Evolutionary conservation across 2,113 vertebrate genomes (phyloP).

Genomic region (Muscicapa adusta): DNA sequence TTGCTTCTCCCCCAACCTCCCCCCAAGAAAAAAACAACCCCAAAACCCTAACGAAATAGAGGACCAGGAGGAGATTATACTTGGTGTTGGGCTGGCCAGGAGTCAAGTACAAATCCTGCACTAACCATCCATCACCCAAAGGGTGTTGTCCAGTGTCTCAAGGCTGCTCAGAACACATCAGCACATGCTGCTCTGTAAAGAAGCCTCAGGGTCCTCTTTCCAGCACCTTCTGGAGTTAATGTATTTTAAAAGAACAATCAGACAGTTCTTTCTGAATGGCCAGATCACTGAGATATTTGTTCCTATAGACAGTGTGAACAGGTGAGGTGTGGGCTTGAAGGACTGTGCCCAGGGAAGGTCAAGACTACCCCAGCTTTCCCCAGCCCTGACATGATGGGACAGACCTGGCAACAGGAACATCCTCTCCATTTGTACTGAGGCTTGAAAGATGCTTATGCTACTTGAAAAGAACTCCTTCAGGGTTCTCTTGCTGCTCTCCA

Average conservation of each 20-base stretch:
- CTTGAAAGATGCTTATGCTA: background rate
- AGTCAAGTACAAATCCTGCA: background rate
- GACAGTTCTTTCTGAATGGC: background rate
- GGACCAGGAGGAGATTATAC: background rate
- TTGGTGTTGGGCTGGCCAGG: background rate
- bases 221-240: background rate
- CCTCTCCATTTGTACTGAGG: background rate
- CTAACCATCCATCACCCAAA: background rate
- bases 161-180: background rate
- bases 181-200: accelerated
- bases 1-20: background rate
- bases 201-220: background rate
- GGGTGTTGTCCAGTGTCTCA: background rate
- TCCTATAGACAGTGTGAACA: accelerated
- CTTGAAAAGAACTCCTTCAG: background rate
- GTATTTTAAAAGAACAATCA: background rate
- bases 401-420: background rate
- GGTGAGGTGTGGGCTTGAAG: background rate
- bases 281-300: background rate
- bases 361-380: background rate
- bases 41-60: background rate
- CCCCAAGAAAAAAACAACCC: background rate
- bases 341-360: background rate
- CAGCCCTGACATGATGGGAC: background rate
- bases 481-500: background rate